Conservation (phyloP, 2,888 invertebrate species). For the Andrena haemorrhoa region DNA sequence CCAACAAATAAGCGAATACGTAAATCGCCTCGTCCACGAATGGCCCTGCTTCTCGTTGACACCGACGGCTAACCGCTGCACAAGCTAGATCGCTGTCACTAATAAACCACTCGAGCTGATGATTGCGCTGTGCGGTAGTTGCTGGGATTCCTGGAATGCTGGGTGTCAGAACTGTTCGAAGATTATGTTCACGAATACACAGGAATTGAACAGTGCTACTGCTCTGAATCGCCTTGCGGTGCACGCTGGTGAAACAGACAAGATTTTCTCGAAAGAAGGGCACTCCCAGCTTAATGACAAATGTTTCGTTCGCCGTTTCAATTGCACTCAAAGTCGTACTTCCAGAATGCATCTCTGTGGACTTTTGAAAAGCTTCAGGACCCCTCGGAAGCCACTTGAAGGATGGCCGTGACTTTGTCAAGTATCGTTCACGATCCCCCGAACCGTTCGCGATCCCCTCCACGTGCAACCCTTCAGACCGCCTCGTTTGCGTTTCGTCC, state of each 20-base stretch:
- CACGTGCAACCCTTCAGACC: constrained; percentile 11
- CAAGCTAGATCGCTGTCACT: constrained; percentile 30
- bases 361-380: constrained; percentile 1
- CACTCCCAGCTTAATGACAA: background rate
- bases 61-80: constrained; percentile 6
- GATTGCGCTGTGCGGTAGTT: constrained; percentile 9
- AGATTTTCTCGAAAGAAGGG: too few relatives aligned
- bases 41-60: constrained; percentile 2
- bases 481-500: constrained; percentile 35
- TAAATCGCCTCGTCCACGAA: constrained; percentile 58
- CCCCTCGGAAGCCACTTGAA: constrained; percentile 31
- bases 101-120: constrained; percentile 27
- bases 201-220: too few relatives aligned
- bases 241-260: too few relatives aligned
- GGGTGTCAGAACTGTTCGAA: background rate
- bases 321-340: background rate
- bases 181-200: background rate
- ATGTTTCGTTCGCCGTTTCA: background rate
- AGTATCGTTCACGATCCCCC: constrained; percentile 36
- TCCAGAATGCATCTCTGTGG: background rate
- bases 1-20: constrained; percentile 59
- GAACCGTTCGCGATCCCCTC: constrained; percentile 19
- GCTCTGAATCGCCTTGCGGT: too few relatives aligned
- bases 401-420: constrained; percentile 45
- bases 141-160: background rate